phyloP scores from a whole-genome alignment of 2,888 invertebrate species.

The Pseudococcus jackbeardsleyi region DNA sequence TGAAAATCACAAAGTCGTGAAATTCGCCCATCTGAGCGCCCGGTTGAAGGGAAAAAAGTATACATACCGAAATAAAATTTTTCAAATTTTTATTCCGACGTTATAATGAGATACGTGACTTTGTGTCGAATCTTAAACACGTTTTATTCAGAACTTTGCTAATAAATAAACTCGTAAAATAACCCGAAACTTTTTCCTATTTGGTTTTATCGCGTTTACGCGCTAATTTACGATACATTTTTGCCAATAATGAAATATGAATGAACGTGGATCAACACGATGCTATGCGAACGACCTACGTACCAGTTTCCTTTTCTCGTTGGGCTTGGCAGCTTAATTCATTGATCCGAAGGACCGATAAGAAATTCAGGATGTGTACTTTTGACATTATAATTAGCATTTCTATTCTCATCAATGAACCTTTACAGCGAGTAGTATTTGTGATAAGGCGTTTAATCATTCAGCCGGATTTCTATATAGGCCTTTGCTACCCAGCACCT shows the following conservation, averaged over 20 bases:
- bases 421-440: background rate
- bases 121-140: conserved; percentile 10
- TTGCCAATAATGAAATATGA: background rate
- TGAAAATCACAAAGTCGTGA: background rate
- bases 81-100: conserved; percentile 22
- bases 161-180: conserved; percentile 46
- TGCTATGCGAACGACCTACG: background rate
- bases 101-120: conserved; percentile 39
- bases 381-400: conserved; percentile 17
- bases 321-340: background rate
- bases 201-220: conserved; percentile 28
- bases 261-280: background rate
- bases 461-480: background rate
- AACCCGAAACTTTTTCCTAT: background rate
- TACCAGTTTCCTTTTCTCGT: background rate
- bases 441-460: conserved; percentile 4
- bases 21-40: background rate
- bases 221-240: background rate
- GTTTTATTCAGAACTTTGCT: conserved; percentile 12
- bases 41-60: background rate
- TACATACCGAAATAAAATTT: background rate
- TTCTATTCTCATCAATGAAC: background rate
- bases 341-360: background rate
- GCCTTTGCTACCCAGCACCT: background rate
- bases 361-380: background rate